Evolutionary conservation across 2,888 invertebrate species (phyloP), one percentile per base, ranked within the genome.

Genomic region (Melangyna quadrimaculata): DNA sequence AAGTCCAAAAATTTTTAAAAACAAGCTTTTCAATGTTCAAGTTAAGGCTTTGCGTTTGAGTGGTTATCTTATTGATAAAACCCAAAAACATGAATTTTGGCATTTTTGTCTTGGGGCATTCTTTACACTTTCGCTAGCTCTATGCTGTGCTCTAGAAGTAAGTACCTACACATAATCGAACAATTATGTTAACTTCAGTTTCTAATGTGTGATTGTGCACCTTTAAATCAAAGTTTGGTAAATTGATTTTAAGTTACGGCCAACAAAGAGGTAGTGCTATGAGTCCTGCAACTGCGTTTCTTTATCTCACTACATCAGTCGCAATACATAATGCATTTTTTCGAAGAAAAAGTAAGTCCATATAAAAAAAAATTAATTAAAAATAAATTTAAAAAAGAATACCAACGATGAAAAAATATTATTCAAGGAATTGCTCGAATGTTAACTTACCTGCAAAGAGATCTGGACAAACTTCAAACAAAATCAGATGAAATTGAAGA

Each of bases 291-390:
- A 89, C 90, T 9, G 88, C 89, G 0, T 87, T 90, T 0, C 88
- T 89, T 45, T 90, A 74, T 40, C 83, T 90, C 4, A 83, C 90
- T 1, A 88, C 89, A 0, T 89, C 91, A 0, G 88, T 90, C 22
- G 88, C 89, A 32, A 88, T 88, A 0, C 35, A 88, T 1, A 91
- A 89, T 75, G 90, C 89, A 8, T 88, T 87, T 48, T 69, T 89
- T 57, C 88, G 89, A 51, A 71, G 90, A 10, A 81, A 80, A 55
- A 88, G 90, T 90, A 81, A 88, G 88, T 17, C 24, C 17, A 6
- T 37, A 22, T 0, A 7, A n/a, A 59, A n/a, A 4, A 9, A 43
- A 3, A 9, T 5, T 3, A 22, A 5, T 1, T n/a, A 7, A 2
- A 35, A n/a, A 48, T 29, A 17, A 14, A 17, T 57, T 19, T 32